phyloP scores from a whole-genome alignment of 2,113 vertebrate species.

The Campylomormyrus tamandua region DNA sequence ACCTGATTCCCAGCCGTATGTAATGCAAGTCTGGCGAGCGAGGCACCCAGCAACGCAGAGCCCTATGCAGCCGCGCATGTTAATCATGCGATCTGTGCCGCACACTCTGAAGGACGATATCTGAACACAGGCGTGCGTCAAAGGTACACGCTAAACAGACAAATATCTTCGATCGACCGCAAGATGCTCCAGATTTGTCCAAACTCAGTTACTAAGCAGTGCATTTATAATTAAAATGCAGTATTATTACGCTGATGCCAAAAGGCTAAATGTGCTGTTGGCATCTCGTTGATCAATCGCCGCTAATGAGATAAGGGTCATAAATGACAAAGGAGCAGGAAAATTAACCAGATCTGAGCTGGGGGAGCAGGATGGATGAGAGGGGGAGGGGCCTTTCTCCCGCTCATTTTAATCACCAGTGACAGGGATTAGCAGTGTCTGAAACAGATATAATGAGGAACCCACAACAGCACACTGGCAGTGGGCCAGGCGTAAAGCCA shows the following conservation, averaged over 20 bases:
- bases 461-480: neutral
- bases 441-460: neutral
- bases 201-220: neutral
- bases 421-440: conserved; percentile 14
- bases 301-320: conserved; percentile 19
- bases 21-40: neutral
- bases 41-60: neutral
- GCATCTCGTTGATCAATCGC: conserved; percentile 14
- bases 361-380: conserved; percentile 1
- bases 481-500: neutral
- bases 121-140: neutral
- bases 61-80: neutral
- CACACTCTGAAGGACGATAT: neutral
- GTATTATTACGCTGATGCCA: neutral
- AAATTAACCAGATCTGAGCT: neutral
- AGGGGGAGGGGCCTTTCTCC: neutral
- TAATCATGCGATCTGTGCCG: neutral
- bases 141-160: neutral
- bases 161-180: neutral
- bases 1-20: neutral
- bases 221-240: neutral
- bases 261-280: neutral
- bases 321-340: conserved; percentile 11
- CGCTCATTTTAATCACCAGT: conserved; percentile 6
- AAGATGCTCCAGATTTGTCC: neutral